Evolutionary conservation across 2,888 invertebrate genomes (phyloP).

Genomic region (Sarcophaga subvicina): DNA sequence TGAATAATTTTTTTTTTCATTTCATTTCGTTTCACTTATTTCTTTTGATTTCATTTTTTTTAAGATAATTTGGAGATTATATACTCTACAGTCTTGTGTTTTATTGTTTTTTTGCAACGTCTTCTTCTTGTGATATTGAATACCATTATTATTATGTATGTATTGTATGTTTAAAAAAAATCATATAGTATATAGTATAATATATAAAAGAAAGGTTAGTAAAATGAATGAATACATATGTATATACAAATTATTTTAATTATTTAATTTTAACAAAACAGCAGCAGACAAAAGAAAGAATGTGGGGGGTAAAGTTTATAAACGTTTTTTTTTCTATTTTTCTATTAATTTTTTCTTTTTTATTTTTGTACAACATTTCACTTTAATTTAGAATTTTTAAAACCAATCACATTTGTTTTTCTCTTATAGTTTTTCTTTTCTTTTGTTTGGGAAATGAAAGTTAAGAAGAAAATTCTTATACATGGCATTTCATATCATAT

Average conservation of each 20-base stretch:
- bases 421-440: neutral
- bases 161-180: constrained; percentile 32
- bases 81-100: constrained; percentile 55
- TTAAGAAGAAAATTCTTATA: constrained; percentile 17
- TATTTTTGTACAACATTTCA: constrained; percentile 32
- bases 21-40: constrained; percentile 1
- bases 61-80: constrained; percentile 58
- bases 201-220: constrained; percentile 33
- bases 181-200: constrained; percentile 28
- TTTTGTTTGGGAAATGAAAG: neutral
- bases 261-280: no score
- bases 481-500: constrained; percentile 44
- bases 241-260: constrained; percentile 27
- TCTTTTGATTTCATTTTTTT: constrained; percentile 12
- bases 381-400: constrained; percentile 22
- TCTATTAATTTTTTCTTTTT: constrained; percentile 8
- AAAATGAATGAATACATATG: constrained; percentile 34
- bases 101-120: constrained; percentile 57
- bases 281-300: no score
- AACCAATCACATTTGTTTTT: constrained; percentile 16
- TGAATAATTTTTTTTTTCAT: constrained; percentile 55
- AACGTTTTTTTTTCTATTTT: no score
- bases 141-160: constrained; percentile 46
- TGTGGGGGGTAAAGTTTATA: no score
- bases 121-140: constrained; percentile 63